Percentiles rank a stretch among this genome's conserved stretches.
Evolutionary conservation across 2,797 vertebrate species (phyloP).

Genomic region (Parambassis ranga): DNA sequence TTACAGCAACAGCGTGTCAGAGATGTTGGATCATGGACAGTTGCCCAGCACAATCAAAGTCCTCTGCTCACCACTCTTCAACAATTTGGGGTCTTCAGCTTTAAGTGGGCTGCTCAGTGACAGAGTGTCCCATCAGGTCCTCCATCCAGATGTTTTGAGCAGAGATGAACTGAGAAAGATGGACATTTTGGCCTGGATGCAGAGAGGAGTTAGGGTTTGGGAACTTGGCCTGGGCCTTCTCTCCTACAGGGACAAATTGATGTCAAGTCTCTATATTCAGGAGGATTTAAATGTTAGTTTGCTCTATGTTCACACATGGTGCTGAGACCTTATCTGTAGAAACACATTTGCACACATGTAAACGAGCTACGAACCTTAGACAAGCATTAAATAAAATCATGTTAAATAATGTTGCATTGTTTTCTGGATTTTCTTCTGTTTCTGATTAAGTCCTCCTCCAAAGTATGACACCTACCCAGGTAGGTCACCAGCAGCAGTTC

Average conservation of each 20-base stretch:
- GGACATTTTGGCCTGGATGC: neutral
- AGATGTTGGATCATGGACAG: constrained; percentile 10
- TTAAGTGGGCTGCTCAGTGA: constrained; percentile 6
- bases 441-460: too few relatives aligned
- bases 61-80: neutral
- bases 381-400: too few relatives aligned
- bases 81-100: neutral
- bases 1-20: neutral
- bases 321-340: constrained; percentile 83
- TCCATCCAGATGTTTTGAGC: constrained; percentile 18
- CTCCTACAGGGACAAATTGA: constrained; percentile 86
- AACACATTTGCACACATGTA: constrained; percentile 57
- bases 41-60: neutral
- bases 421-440: too few relatives aligned
- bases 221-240: constrained; percentile 69
- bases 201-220: constrained; percentile 3
- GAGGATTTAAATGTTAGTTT: constrained; percentile 92
- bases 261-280: constrained; percentile 89
- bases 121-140: neutral
- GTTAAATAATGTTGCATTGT: too few relatives aligned
- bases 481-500: too few relatives aligned
- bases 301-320: constrained; percentile 84
- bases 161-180: neutral
- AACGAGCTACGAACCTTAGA: too few relatives aligned
- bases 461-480: too few relatives aligned